phyloP scores from a whole-genome alignment of 2,797 vertebrate genomes.

The Cygnus olor region DNA sequence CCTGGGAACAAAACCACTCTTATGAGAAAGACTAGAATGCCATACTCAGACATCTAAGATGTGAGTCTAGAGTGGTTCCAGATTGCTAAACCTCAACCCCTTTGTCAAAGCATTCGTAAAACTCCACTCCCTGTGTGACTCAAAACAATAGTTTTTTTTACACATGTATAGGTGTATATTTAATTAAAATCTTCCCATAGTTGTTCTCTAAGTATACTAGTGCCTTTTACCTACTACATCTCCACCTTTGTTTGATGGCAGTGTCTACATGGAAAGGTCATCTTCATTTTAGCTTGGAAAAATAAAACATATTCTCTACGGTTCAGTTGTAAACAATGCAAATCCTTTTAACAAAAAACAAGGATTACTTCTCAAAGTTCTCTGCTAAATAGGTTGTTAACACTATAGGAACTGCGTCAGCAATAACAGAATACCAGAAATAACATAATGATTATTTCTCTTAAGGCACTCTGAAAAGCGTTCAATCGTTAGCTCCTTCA shows the following conservation, averaged over 20 bases:
- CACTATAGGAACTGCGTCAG: neutral
- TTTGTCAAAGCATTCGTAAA: constrained; percentile 10
- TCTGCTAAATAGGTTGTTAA: neutral
- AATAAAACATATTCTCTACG: neutral
- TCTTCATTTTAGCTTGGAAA: neutral
- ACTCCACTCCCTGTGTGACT: neutral
- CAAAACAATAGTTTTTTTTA: neutral
- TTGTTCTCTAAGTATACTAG: neutral
- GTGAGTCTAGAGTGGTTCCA: neutral
- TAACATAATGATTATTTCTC: neutral
- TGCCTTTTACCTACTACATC: neutral
- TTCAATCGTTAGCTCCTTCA: constrained; percentile 27
- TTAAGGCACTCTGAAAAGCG: neutral
- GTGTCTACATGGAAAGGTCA: fast-evolving
- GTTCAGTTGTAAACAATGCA: neutral
- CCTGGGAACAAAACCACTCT: neutral
- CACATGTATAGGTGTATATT: neutral
- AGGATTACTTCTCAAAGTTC: neutral
- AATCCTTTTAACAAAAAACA: neutral
- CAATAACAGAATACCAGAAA: neutral
- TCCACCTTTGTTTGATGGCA: neutral
- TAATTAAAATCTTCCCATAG: neutral
- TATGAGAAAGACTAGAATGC: neutral
- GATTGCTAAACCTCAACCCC: neutral
- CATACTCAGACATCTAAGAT: neutral